phyloP scores from a whole-genome alignment of 2,113 vertebrate genomes.

The Microtus richardsoni region DNA sequence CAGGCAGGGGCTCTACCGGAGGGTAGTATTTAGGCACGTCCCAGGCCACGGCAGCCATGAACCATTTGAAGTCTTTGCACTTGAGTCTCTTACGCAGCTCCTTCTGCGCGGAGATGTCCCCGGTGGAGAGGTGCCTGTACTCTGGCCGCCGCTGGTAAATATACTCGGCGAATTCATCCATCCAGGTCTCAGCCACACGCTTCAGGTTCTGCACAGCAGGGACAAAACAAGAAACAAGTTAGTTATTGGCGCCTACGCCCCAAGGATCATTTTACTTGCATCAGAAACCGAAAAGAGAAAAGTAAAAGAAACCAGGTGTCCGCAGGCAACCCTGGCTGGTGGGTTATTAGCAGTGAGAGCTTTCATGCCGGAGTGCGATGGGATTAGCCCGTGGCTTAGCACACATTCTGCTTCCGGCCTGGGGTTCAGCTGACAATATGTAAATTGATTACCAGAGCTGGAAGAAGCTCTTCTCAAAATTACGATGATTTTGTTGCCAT shows the following conservation, averaged over 20 bases:
- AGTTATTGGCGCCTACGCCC: not conserved
- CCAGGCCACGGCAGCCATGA: constrained; percentile 94
- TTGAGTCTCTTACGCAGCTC: constrained; percentile 92
- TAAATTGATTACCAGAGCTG: constrained; percentile 57
- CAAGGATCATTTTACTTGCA: not conserved
- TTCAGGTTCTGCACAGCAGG: constrained; percentile 90
- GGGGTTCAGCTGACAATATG: constrained; percentile 19
- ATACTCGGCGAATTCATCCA: constrained; percentile 95
- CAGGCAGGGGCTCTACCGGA: constrained; percentile 92
- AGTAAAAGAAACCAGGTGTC: not conserved
- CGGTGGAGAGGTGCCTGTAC: constrained; percentile 93
- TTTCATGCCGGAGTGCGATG: not conserved
- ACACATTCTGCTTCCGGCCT: constrained; percentile 47
- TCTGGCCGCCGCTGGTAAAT: constrained; percentile 94
- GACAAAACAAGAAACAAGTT: not conserved
- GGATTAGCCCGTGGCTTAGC: constrained; percentile 20
- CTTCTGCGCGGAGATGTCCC: constrained; percentile 93
- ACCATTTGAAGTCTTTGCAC: constrained; percentile 96
- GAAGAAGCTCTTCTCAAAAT: not conserved
- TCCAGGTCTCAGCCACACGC: constrained; percentile 94
- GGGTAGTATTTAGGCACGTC: constrained; percentile 94
- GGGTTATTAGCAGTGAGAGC: constrained; percentile 5
- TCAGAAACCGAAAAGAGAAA: not conserved
- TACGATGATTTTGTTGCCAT: no score
- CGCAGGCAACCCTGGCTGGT: not conserved